Base-by-base conservation (phyloP, 2,797 vertebrate genomes). In the Helostoma temminkii region DNA sequence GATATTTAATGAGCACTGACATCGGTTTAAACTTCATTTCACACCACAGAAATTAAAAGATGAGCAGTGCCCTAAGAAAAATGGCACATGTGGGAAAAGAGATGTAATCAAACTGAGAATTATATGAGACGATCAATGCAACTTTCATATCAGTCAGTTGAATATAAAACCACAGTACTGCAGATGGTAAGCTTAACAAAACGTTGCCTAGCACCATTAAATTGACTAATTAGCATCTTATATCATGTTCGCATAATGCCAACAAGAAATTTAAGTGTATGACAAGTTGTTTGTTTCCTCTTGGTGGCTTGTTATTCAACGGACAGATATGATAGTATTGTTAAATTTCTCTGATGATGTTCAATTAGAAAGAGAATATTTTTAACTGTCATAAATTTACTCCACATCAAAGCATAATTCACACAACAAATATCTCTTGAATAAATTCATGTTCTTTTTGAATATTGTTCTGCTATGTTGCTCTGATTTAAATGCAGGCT, bases 361-460 rank as follows among this genome's bases (percentile, higher is more conserved):
- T 14, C 2, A 3, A 6, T 1, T 2, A 6, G 11, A 43, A 76
- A 57, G 18, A 2, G 0, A 28, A 1, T 26, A 46, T 57, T 69
- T 58, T 34, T 46, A 18, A 60, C 3, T 19, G 34, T 55, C 32
- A 56, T 8, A 21, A 74, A 52, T 70, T 59, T 32, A 26, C 32
- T 26, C 45, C 21, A 55, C 62, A 61, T 71, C 46, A 48, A 67
- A 43, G 41, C 16, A 26, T 9, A 56, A 78, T 49, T 26, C 42
- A 49, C 10, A 10, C 37, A 4, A 53, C 41, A 47, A 66, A 46
- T 49, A 71, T 46, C 10, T 26, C 55, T 26, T 14, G 26, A 65
- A 41, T 25, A 0, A 56, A 39, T 46, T 50, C 16, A 18, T 61
- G 28, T 42, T 61, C 14, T 37, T 53, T 49, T 56, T 25, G 18